Evolutionary conservation across 1,140 invertebrate genomes (phyloP).

Genomic region (Drosophila mayri): DNA sequence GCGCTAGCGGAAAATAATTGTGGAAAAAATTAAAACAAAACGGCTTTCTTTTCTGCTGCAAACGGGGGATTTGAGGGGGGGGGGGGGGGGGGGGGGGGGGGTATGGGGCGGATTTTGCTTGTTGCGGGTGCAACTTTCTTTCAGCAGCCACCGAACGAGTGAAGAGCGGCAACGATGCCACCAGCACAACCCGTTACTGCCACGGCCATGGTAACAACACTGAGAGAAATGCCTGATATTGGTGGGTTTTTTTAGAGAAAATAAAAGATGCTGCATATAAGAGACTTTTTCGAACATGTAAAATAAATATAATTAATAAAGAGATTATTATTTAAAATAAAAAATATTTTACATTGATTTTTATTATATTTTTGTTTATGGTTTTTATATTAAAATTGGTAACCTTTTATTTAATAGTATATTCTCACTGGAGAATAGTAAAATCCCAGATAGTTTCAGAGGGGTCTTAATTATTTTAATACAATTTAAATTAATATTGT

Average conservation of each 20-base stretch:
- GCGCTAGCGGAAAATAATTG: conserved; percentile 82
- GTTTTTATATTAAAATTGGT: too few relatives aligned
- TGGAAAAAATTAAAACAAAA: conserved; percentile 81
- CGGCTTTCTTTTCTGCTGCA: conserved; percentile 72
- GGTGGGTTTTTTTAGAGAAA: too few relatives aligned
- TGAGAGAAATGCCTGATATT: background rate
- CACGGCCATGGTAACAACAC: conserved; percentile 48
- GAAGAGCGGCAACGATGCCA: conserved; percentile 56
- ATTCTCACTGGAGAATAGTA: too few relatives aligned
- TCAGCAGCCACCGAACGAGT: conserved; percentile 55
- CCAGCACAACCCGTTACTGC: conserved; percentile 41
- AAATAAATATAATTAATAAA: background rate
- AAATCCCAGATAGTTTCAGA: too few relatives aligned
- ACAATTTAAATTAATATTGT: too few relatives aligned
- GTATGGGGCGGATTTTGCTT: conserved; percentile 19
- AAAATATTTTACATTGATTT: background rate
- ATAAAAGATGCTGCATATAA: background rate
- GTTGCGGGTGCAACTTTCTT: conserved; percentile 77
- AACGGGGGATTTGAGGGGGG: background rate
- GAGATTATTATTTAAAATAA: background rate
- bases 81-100: background rate
- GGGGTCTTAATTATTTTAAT: too few relatives aligned
- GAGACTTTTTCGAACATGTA: background rate
- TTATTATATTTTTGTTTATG: background rate
- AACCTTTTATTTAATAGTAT: too few relatives aligned